These are phyloP conservation scores for Carettochelys insculpta DNA, from an alignment of 2,113 vertebrate species.

Conservation along the genomic window DNA sequence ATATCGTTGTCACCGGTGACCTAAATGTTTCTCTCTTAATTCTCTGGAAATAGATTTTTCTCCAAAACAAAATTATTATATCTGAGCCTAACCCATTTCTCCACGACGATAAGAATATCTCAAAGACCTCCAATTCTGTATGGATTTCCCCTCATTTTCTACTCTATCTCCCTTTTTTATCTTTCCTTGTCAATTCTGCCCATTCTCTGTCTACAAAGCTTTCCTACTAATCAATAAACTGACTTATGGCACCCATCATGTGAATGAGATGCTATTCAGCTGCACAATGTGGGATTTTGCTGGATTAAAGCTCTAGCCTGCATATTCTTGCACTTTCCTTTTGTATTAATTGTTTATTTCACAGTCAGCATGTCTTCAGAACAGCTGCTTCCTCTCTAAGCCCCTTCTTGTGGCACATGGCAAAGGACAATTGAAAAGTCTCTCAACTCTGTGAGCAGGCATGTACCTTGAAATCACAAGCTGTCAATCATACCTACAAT, in stretches of 20 bases:
- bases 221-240: constrained; percentile 42
- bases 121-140: not conserved
- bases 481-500: not conserved
- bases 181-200: not conserved
- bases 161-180: not conserved
- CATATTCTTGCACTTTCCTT: not conserved
- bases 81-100: not conserved
- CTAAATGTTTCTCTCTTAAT: not conserved
- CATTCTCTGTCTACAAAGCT: constrained; percentile 12
- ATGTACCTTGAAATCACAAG: constrained; percentile 21
- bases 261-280: not conserved
- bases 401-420: not conserved
- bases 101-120: not conserved
- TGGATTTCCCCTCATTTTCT: constrained; percentile 9
- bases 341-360: constrained; percentile 54
- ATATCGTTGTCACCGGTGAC: not conserved
- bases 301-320: constrained; percentile 20
- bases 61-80: not conserved
- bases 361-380: not conserved
- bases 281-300: not conserved
- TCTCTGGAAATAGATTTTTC: not conserved
- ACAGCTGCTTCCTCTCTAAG: constrained; percentile 22
- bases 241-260: constrained; percentile 21
- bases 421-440: constrained; percentile 24
- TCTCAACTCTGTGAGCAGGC: not conserved